Conservation (phyloP, 2,888 invertebrate species). For the Pseudococcus viburni region DNA sequence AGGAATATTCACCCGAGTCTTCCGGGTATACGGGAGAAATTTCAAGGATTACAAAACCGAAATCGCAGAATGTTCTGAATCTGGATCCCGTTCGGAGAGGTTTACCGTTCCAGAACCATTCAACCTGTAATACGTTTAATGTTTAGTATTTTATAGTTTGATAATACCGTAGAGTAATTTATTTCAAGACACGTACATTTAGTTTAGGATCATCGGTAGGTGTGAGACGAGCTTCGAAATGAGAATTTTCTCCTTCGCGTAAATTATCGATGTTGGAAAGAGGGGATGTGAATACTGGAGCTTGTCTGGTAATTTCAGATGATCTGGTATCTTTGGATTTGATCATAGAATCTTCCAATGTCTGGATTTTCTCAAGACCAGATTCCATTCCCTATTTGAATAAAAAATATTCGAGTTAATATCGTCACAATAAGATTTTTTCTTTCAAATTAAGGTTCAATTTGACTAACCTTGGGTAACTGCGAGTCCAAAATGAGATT, state of each 20-base stretch:
- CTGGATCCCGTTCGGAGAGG: constrained; percentile 89
- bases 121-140: constrained; percentile 75
- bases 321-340: constrained; percentile 81
- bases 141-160: background rate
- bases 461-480: constrained; percentile 82
- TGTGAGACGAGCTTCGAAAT: constrained; percentile 90
- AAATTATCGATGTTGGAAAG: constrained; percentile 88
- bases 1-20: constrained; percentile 93
- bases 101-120: constrained; percentile 96
- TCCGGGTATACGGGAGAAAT: constrained; percentile 97
- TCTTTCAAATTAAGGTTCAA: background rate
- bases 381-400: constrained; percentile 88
- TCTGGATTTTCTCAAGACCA: constrained; percentile 92
- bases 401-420: background rate
- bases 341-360: constrained; percentile 90
- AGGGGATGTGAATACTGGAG: constrained; percentile 92
- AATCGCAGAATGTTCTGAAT: constrained; percentile 97
- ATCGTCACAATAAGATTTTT: background rate
- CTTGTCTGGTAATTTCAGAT: constrained; percentile 85
- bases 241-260: constrained; percentile 91
- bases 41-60: constrained; percentile 97
- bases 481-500: constrained; percentile 93
- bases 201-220: constrained; percentile 93
- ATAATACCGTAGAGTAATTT: background rate
- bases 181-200: constrained; percentile 73